These are phyloP conservation scores for Moxostoma hubbsi DNA, from an alignment of 2,797 vertebrate genomes.

Conservation along the genomic window DNA sequence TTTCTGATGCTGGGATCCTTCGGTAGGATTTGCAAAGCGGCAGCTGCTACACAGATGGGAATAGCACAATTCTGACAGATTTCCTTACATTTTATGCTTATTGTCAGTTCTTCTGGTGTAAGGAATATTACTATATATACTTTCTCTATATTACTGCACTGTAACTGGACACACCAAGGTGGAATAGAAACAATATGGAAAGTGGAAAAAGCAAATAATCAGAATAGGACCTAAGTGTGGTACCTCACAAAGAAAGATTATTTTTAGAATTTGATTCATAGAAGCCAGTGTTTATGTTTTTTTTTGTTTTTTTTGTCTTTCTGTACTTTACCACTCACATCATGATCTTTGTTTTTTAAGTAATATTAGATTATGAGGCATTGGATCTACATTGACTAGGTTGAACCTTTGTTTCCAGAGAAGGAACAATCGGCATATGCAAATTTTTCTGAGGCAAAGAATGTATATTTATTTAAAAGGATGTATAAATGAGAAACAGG, in stretches of 20 bases:
- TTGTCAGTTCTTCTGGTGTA: too few relatives aligned
- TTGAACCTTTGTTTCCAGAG: background rate
- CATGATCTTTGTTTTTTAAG: background rate
- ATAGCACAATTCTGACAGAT: too few relatives aligned
- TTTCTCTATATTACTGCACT: too few relatives aligned
- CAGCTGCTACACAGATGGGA: too few relatives aligned
- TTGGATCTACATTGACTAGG: background rate
- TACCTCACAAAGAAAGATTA: background rate
- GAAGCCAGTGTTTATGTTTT: background rate
- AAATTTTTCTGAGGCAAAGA: slow-evolving; percentile 15
- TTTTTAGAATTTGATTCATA: background rate
- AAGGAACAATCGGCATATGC: background rate
- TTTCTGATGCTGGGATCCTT: too few relatives aligned
- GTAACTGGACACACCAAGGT: too few relatives aligned
- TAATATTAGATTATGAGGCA: background rate
- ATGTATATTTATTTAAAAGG: slow-evolving; percentile 9
- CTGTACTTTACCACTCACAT: background rate
- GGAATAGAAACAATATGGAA: too few relatives aligned
- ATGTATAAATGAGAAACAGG: slow-evolving; percentile 26
- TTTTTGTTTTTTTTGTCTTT: background rate
- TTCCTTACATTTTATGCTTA: too few relatives aligned
- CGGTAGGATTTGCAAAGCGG: too few relatives aligned
- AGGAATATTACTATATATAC: too few relatives aligned
- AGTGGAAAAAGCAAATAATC: too few relatives aligned
- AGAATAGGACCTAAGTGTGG: too few relatives aligned